Base-by-base conservation (phyloP, 1,140 invertebrate species). In the Andrena cerasifolii region DNA sequence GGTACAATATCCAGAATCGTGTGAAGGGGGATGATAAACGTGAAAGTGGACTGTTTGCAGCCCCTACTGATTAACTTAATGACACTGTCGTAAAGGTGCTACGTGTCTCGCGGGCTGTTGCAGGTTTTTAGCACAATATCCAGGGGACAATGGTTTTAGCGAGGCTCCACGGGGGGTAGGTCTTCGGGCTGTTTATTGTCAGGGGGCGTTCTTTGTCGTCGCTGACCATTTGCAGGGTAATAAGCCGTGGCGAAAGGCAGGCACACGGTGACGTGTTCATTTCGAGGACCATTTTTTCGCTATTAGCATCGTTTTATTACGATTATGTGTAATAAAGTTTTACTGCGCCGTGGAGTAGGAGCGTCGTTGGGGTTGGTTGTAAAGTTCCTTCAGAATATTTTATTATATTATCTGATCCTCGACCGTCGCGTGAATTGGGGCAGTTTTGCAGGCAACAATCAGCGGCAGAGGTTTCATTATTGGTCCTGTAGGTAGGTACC, bases 21-120 rank as follows among this genome's bases (percentile, higher is more conserved):
- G 12, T 2, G 45, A n/a, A 26, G 3, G 16, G 56, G 31, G 31
- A 21, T 26, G 24, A 31, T 26, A 63, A 10, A 28, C 16, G 3
- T 33, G 21, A 43, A 28, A 8, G n/a, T 7, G 3, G 40, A 36
- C 12, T 2, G 36, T 28, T 36, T 2, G 26, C 0, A 12, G n/a
- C 1, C 1, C 1, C 3, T 14, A 7, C 14, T 12, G 53, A 59
- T 58, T 59, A 68, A 59, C 68, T 67, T 76, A 76, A 59, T n/a
- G 14, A 43, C 54, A 0, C 0, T 2, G 43, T 18, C 31, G 45
- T 77, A 76, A 76, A 76, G 2, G 21, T 0, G 1, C 1, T 24
- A 4, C 4, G 16, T 0, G 45, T 21, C 21, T 47, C 54, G 18
- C 5, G 31, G 10, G 36, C 10, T 24, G 43, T 70, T 40, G 54